Conservation (phyloP, 35 echinoderm and acorn worm genomes). For the Heliocidaris erythrogramma region DNA sequence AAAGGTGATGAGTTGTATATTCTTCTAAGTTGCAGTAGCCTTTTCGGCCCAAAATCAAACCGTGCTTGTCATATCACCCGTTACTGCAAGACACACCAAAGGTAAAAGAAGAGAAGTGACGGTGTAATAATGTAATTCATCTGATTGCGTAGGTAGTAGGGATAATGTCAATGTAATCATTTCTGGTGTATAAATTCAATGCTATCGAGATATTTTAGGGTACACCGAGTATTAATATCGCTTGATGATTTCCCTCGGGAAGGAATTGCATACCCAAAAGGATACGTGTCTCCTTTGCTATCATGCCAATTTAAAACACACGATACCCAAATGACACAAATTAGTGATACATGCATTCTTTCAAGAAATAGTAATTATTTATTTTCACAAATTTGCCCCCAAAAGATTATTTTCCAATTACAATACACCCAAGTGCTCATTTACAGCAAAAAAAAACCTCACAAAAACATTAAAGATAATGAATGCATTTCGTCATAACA, state of each 20-base stretch:
- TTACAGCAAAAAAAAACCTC: slow-evolving; percentile 14
- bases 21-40: no score
- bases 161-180: background rate
- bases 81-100: background rate
- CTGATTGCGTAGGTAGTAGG: background rate
- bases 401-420: slow-evolving; percentile 32
- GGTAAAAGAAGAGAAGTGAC: background rate
- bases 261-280: background rate
- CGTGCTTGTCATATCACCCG: background rate
- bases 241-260: background rate
- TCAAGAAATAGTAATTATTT: slow-evolving; percentile 47
- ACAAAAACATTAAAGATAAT: background rate
- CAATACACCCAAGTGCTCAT: slow-evolving; percentile 23
- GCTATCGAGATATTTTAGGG: background rate
- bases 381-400: background rate
- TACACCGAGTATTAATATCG: background rate
- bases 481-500: background rate
- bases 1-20: no score
- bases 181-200: background rate
- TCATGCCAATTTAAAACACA: background rate
- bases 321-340: background rate
- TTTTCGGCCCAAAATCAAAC: background rate
- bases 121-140: no score
- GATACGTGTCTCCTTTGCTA: background rate
- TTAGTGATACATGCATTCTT: background rate